Evolutionary conservation across 2,888 invertebrate species (phyloP), one percentile per base, ranked within the genome.

Genomic region (Eristalis tenax): DNA sequence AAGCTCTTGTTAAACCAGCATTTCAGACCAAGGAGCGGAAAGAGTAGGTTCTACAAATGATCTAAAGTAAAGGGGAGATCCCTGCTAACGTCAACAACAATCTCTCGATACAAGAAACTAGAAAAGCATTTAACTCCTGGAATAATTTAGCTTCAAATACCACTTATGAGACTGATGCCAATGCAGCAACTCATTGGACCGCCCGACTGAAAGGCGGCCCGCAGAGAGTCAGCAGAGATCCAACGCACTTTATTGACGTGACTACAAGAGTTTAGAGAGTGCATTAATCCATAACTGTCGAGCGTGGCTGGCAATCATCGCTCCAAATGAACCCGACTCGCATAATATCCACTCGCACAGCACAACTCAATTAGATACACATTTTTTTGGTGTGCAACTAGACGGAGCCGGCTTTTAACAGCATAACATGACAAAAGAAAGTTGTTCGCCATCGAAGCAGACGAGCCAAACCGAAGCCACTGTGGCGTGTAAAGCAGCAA

Each of bases 351-450:
- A 8, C 18, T 50, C 18, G 50, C 50, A 18, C 8, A 18, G 50
- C 50, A 50, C 50, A 50, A 18, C 50, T 50, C 50, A 50, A 50
- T 50, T 50, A n/a, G 43, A 50, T 50, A 18, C 8, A 18, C 32
- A 28, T 28, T 50, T 50, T 50, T 50, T 50, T 8, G n/a, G 18
- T 5, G 8, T 18, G 18, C 50, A 50, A n/a, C 50, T 18, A 50
- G 18, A 18, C 18, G 18, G 4, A n/a, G 8, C n/a, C 18, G 50
- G n/a, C 18, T 50, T 18, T 50, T 3, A 18, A 50, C n/a, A 18
- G 50, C 50, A 50, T 50, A 50, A 50, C 18, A 50, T 50, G 50
- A 50, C 50, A 50, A 50, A 81, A 75, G 81, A 81, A 81, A 75
- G 81, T 69, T 75, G 32, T 35, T 68, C 35, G 35, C 26, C 18